A percentile compares a stretch with the other conserved stretches of the same genome.
These are phyloP conservation scores for Heptranchias perlo DNA, from an alignment of 2,113 vertebrate species.

Conservation along the genomic window DNA sequence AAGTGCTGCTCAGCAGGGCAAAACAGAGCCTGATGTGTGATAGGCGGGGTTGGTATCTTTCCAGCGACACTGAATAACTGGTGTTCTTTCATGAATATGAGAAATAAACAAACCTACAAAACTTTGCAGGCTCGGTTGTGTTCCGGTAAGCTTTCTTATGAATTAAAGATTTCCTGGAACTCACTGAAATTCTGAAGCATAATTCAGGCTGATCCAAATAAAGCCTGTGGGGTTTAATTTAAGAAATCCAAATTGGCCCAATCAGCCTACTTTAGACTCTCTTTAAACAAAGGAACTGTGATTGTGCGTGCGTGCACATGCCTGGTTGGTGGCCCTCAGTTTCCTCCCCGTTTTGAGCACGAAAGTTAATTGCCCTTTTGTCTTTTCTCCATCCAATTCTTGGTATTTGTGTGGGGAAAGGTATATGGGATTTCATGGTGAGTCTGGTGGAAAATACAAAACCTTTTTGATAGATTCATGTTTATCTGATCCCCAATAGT, in stretches of 20 bases:
- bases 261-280: background rate
- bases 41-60: background rate
- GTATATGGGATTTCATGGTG: background rate
- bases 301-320: background rate
- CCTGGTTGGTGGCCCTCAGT: background rate
- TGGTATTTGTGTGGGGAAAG: background rate
- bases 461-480: background rate
- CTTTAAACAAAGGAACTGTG: conserved; percentile 6
- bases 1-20: background rate
- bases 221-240: conserved; percentile 6
- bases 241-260: conserved; percentile 10
- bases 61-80: background rate
- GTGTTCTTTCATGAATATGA: background rate
- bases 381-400: background rate
- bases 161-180: conserved; percentile 7
- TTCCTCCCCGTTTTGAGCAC: background rate
- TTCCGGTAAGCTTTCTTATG: background rate
- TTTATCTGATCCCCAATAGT: background rate
- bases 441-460: background rate
- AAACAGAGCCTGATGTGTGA: background rate
- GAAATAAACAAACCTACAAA: background rate
- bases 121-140: background rate
- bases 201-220: conserved; percentile 9
- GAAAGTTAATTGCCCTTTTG: background rate
- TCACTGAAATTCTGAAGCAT: background rate